Base-by-base conservation (phyloP, 2,888 invertebrate species). In the Nomada lathburiana region DNA sequence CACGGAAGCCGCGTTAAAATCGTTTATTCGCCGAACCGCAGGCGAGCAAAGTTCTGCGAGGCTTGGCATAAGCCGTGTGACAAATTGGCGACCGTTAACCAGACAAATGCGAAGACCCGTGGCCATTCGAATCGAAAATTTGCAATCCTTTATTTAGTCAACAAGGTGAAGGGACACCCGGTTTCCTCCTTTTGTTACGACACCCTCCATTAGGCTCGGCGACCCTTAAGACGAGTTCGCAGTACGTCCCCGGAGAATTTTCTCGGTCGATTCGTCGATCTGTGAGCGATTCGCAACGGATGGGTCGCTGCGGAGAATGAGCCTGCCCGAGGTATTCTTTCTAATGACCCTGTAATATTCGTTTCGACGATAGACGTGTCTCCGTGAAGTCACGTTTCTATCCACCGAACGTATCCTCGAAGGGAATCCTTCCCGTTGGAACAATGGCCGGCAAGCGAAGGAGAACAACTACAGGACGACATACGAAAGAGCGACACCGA, bases 81-180 rank as follows among this genome's bases (percentile, higher is more conserved):
- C 90, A 86, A 90, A 90, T 90, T 82, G 86, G 63, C 76, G 81
- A 89, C 88, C 89, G 88, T 89, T 89, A 86, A 73, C 64, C 75
- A 52, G 68, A 70, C 80, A 72, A 79, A 76, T 70, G 75, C 70
- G 50, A 20, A 47, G 67, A 44, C 74, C 84, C 74, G 71, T 82
- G 85, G 74, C 71, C 82, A 81, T 88, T 83, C 60, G 83, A 86
- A 87, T 88, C 74, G 73, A 75, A 88, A 89, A 90, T 91, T 89
- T 87, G 88, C 89, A 89, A 91, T 91, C 91, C 91, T 93, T 92
- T 93, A 93, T 93, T 93, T 93, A 90, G 91, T 90, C 91, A 93
- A 93, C 92, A 92, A 92, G 91, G 84, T 87, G 89, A 87, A 80
- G 68, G 86, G 84, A 89, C 86, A 89, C 89, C 89, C 87, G 89